Evolutionary conservation across 2,797 vertebrate genomes (phyloP).

Genomic region (Gymnoscopelus braueri): DNA sequence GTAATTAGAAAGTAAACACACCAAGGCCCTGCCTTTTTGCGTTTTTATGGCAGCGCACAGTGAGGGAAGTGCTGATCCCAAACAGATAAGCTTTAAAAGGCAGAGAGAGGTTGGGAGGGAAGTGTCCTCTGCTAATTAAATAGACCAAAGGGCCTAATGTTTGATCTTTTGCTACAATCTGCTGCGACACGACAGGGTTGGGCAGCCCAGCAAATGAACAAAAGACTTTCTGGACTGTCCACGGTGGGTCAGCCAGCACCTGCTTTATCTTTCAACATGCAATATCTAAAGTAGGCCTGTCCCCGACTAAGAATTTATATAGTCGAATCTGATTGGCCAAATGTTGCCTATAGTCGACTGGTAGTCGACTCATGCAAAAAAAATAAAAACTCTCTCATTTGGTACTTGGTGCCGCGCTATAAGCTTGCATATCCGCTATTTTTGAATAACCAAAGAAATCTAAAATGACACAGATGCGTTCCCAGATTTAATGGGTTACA

Average conservation of each 20-base stretch:
- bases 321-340: no score
- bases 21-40: background rate
- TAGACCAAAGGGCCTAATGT: constrained; percentile 45
- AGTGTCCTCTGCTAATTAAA: constrained; percentile 60
- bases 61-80: constrained; percentile 33
- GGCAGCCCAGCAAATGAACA: constrained; percentile 43
- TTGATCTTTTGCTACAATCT: constrained; percentile 66
- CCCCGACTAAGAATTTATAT: no score
- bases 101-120: constrained; percentile 55
- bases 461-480: no score
- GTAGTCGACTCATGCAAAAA: no score
- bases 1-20: constrained; percentile 46
- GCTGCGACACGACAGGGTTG: constrained; percentile 16
- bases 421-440: no score
- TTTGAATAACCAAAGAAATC: no score
- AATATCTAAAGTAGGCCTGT: constrained; percentile 4
- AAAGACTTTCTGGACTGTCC: constrained; percentile 12
- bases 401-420: no score
- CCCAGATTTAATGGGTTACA: no score
- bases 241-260: constrained; percentile 42
- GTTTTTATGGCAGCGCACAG: constrained; percentile 9
- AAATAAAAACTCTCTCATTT: no score
- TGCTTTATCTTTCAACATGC: constrained; percentile 56
- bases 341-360: no score
- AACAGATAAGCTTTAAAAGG: constrained; percentile 51